Evolutionary conservation across 2,113 vertebrate genomes (phyloP).

Genomic region (Notechis scutatus): DNA sequence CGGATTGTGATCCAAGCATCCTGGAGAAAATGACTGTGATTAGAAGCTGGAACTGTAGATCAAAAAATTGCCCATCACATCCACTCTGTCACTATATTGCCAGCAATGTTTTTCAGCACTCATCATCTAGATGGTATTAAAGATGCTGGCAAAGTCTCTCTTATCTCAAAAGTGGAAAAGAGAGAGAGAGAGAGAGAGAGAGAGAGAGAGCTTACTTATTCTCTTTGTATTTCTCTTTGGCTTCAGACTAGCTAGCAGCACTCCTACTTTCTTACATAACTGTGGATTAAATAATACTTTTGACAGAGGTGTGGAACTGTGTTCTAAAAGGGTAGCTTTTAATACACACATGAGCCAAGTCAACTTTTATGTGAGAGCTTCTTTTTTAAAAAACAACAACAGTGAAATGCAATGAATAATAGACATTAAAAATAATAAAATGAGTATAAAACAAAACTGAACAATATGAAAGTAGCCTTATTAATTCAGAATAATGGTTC

Average conservation of each 20-base stretch:
- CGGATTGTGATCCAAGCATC: not conserved
- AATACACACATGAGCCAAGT: not conserved
- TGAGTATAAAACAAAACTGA: not conserved
- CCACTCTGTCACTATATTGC: not conserved
- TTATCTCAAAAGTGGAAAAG: not conserved
- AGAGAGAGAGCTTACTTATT: not conserved
- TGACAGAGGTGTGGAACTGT: not conserved
- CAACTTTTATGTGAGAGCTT: not conserved
- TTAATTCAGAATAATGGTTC: constrained; percentile 11
- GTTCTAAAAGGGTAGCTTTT: not conserved
- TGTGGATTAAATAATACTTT: not conserved
- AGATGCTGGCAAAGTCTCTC: not conserved
- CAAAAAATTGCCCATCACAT: not conserved
- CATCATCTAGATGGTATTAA: not conserved
- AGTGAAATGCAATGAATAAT: not conserved
- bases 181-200: not conserved
- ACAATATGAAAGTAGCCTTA: not conserved
- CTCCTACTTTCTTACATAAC: not conserved
- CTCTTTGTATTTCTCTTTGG: not conserved
- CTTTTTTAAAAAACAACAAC: not conserved
- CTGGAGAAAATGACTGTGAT: not conserved
- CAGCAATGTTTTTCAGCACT: not conserved
- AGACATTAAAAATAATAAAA: not conserved
- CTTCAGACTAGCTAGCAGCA: constrained; percentile 4
- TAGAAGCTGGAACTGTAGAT: not conserved